These are phyloP conservation scores for Akabosia matsudoensis DNA, from an alignment of 1,140 invertebrate genomes.

Conservation along the genomic window DNA sequence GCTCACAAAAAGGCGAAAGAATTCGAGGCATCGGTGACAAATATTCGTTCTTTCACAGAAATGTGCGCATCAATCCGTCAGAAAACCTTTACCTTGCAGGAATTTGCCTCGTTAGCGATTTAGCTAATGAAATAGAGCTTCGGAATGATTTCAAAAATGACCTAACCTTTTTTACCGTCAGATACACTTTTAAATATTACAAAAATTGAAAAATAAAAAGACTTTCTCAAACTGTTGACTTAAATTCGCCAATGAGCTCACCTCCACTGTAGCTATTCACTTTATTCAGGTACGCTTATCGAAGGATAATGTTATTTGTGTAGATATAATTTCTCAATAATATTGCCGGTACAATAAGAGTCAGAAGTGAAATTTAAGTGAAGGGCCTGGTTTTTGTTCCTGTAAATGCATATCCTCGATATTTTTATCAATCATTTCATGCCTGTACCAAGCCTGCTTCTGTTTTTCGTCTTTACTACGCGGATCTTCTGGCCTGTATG, in stretches of 20 bases:
- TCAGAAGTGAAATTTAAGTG: conserved; percentile 33
- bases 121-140: background rate
- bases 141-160: background rate
- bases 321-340: background rate
- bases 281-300: no score
- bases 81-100: background rate
- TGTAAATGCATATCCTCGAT: conserved; percentile 29
- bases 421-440: conserved; percentile 35
- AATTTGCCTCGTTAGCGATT: background rate
- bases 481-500: conserved; percentile 23
- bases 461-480: conserved; percentile 29
- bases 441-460: conserved; percentile 22
- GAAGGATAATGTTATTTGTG: no score
- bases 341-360: background rate
- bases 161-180: background rate
- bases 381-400: conserved; percentile 29
- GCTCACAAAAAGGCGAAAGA: conserved; percentile 46
- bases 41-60: background rate
- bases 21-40: conserved; percentile 35
- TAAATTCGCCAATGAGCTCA: no score
- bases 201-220: no score
- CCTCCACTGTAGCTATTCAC: no score
- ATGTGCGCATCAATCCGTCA: background rate
- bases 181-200: background rate
- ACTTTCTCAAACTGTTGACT: no score